Evolutionary conservation across 2,797 vertebrate species (phyloP), one percentile per base, ranked within the genome.

Genomic region (Apodemus agrarius): DNA sequence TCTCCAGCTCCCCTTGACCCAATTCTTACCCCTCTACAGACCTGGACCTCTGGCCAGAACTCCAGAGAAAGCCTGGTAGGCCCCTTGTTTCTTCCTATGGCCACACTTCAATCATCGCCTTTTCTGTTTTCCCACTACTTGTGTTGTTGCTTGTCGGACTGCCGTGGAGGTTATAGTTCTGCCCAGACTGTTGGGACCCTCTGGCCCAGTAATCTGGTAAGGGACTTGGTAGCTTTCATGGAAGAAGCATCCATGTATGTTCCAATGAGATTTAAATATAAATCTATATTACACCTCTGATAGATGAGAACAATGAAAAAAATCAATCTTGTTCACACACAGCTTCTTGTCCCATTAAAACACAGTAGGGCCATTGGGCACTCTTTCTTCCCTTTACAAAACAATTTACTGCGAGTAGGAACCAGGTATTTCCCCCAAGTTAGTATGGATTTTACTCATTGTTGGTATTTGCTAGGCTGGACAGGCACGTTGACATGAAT

Each of bases 261-360:
- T 40, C 43, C 46, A 79, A 24, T 26, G 37, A 90, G 21, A 94
- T 49, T 94, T 88, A 67, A 74, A 94, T 86, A 80, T 76, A 93
- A 83, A 49, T 87, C 49, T 78, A 78, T 87, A 91, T 21, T 82
- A 87, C 14, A 65, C 12, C 93, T 93, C 43, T 93, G 17, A 61
- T 65, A 34, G 54, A 90, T 11, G 13, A 83, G 46, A 90, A 83
- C 17, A 46, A 61, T 75, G 19, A 86, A 16, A 85, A 85, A 87
- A n/a, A 17, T 9, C 21, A 13, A 8, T 87, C 86, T 93, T 37
- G 95, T 92, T 84, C 37, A 67, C 74, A 76, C 24, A 40, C 6
- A 82, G 67, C 31, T 93, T 95, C 90, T 94, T 19, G 7, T 92
- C 74, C 49, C 80, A 37, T 59, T 69, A 69, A 79, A 90, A 95